Evolutionary conservation across 2,888 invertebrate genomes (phyloP).

Genomic region (Ctenicera cuprea): DNA sequence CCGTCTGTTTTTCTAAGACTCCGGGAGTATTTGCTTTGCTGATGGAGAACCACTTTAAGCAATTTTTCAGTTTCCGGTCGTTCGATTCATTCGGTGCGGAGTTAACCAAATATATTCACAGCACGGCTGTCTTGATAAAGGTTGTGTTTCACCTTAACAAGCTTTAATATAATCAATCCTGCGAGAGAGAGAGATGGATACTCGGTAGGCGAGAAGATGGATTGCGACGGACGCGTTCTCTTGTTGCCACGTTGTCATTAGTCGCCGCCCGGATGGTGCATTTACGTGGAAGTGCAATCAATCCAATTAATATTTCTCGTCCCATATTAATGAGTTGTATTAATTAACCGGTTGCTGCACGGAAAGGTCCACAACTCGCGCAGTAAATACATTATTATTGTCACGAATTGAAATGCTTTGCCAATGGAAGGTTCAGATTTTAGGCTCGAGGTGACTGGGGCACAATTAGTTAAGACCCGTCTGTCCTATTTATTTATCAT

Average conservation of each 20-base stretch:
- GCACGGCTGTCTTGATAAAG: conserved; percentile 42
- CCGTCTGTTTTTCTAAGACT: conserved; percentile 20
- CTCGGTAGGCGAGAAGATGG: background rate
- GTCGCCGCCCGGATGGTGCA: background rate
- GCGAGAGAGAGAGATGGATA: conserved; percentile 29
- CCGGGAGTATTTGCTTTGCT: conserved; percentile 24
- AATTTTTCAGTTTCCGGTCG: conserved; percentile 36
- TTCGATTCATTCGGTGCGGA: conserved; percentile 30
- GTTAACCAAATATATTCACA: conserved; percentile 43
- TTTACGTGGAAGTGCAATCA: conserved; percentile 28
- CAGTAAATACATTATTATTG: conserved; percentile 3
- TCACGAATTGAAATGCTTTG: background rate
- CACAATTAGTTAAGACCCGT: conserved; percentile 24
- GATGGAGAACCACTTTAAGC: conserved; percentile 32
- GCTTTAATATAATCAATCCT: conserved; percentile 48
- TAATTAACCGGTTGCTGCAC: conserved; percentile 28
- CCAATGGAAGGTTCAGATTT: conserved; percentile 13
- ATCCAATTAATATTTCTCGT: conserved; percentile 24
- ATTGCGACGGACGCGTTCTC: conserved; percentile 14
- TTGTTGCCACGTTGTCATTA: conserved; percentile 23
- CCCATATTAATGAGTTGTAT: conserved; percentile 30
- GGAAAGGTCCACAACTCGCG: background rate
- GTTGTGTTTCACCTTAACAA: conserved; percentile 47
- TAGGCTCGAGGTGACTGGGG: conserved; percentile 5
- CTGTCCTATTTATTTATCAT: conserved; percentile 19